Conservation (phyloP, 2,113 vertebrate genomes). For the Spermophilus dauricus region DNA sequence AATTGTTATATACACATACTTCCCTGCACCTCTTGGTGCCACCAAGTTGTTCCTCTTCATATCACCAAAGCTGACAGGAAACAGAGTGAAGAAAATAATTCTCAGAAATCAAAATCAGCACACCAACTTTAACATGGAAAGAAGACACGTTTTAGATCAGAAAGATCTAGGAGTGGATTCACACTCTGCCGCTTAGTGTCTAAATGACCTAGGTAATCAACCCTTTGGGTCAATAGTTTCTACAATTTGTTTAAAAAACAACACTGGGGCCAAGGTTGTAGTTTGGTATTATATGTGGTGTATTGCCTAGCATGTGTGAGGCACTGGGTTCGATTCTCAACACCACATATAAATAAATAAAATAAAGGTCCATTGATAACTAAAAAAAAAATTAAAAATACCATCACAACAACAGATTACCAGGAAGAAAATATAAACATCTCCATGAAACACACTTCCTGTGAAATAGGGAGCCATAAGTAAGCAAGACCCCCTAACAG, state of each 20-base stretch:
- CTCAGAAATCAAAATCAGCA: neutral
- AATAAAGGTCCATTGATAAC: no score
- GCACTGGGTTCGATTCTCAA: no score
- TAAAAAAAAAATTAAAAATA: no score
- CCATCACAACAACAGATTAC: neutral
- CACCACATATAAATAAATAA: no score
- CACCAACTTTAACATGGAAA: neutral
- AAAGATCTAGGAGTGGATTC: neutral
- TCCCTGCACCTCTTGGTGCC: neutral
- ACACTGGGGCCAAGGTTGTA: no score
- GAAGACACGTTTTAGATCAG: neutral
- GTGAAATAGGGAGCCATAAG: neutral
- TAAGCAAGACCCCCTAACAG: neutral
- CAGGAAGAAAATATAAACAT: neutral
- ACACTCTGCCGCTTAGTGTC: neutral
- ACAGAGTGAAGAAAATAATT: neutral
- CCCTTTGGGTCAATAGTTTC: neutral
- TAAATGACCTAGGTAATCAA: neutral
- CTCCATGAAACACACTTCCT: neutral
- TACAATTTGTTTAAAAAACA: neutral
- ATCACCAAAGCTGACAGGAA: neutral
- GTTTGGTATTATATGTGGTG: no score
- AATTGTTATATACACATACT: neutral
- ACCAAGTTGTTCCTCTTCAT: neutral
- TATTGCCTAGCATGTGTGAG: no score